Percentiles rank a stretch among this genome's conserved stretches.
These are phyloP conservation scores for Drosophila takahashii DNA, from an alignment of 1,140 invertebrate genomes.

Conservation along the genomic window DNA sequence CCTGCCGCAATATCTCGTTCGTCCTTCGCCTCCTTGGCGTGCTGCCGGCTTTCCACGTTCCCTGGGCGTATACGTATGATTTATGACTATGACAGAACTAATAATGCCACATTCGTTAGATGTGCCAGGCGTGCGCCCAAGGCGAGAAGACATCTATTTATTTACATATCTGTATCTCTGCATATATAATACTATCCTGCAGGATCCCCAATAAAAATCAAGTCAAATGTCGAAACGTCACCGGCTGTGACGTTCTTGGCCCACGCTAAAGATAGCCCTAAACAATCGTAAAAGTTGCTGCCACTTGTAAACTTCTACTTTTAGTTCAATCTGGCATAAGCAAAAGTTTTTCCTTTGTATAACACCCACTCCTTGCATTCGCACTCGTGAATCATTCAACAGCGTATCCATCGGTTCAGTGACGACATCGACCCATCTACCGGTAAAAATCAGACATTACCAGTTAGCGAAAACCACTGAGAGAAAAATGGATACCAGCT, in stretches of 20 bases:
- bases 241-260: conserved; percentile 26
- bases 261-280: conserved; percentile 10
- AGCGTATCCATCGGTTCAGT: conserved; percentile 42
- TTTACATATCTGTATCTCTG: conserved; percentile 1
- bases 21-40: conserved; percentile 27
- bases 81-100: conserved; percentile 72
- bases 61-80: conserved; percentile 65
- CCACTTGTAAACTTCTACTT: conserved; percentile 31
- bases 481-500: neutral
- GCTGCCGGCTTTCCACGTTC: conserved; percentile 30
- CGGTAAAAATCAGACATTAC: conserved; percentile 34
- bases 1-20: conserved; percentile 39
- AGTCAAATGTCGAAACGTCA: conserved; percentile 17
- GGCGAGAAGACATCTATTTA: conserved; percentile 17
- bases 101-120: conserved; percentile 71
- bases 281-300: conserved; percentile 19
- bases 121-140: conserved; percentile 31
- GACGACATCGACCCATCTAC: conserved; percentile 61
- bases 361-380: conserved; percentile 27
- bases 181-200: neutral
- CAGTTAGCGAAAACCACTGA: neutral
- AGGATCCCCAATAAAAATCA: neutral
- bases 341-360: conserved; percentile 42
- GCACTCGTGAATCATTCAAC: conserved; percentile 60
- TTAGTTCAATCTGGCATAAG: conserved; percentile 38